Evolutionary conservation across 2,797 vertebrate species (phyloP), one percentile per base, ranked within the genome.

Genomic region (Hydrophis major): DNA sequence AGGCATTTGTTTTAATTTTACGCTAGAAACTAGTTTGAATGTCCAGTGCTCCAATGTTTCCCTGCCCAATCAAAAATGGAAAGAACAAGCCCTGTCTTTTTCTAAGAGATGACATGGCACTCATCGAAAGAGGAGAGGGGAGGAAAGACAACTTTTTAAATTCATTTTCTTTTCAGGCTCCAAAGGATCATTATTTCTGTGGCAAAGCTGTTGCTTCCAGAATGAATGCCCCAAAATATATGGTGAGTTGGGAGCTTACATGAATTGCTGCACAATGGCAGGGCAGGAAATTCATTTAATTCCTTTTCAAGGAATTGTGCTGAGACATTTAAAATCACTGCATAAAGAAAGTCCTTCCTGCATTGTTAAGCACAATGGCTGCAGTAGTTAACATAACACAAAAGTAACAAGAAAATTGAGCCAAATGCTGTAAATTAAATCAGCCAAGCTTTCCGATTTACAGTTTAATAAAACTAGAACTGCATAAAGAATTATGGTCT

Each of bases 271-370:
- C 57, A 28, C 47, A 27, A n/a, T 20, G 22, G 25, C n/a, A n/a
- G 56, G 88, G 60, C 20, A 22, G 89, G 60, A 83, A 37, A 63
- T 57, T 22, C 6, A 66, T 28, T 47, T 89, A 87, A 89, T 86
- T 90, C 69, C 27, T 74, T 55, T 13, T 56, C 90, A 93, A 59
- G 32, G 32, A 91, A 86, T 89, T 91, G 50, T 66, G 87, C 69
- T 86, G 59, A 89, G 50, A 86, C 60, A 53, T 59, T 86, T 91
- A 89, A 86, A 91, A 66, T 47, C 57, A 91, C 69, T 60, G 61
- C 66, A 89, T 32, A 86, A 11, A 5, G 27, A 86, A 66, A 12
- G 18, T 91, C 32, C 50, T 90, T 93, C 59, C 59, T 60, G 91
- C 47, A 86, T 10, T 91, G 57, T 83, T 91, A 86, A 86, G 12